Base-by-base conservation (phyloP, 2,888 invertebrate genomes). In the Charanyca ferruginea region DNA sequence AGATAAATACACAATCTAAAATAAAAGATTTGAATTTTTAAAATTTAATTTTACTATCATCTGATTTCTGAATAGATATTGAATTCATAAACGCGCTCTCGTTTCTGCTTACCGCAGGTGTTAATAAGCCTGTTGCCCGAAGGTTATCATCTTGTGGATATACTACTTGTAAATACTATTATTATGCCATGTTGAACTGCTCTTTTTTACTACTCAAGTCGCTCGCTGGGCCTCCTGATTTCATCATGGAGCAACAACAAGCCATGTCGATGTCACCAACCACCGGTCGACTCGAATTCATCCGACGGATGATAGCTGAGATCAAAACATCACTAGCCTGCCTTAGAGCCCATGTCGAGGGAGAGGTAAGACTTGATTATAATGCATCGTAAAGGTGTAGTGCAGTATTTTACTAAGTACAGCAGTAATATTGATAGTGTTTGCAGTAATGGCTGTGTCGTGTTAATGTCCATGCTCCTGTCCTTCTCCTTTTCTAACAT, bases 211-310 rank as follows among this genome's bases (percentile, higher is more conserved):
- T 73, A 45, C 32, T 71, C 22, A 52, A 90, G 87, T 73, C 83
- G 3, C 18, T 85, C 41, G 77, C 82, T 4, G 78, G 82, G 3
- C 81, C 85, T 2, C 68, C 86, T 0, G 86, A 87, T 8, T 75
- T 83, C 54, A 20, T 83, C n/a, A 16, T 77, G 7, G 88, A 87
- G 2, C 84, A 90, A 79, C 77, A 86, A 8, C 85, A 83, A 32
- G 70, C 77, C n/a, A 57, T 81, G 75, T 53, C 81, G 6, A 68
- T 88, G 66, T 84, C 90, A 72, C 95, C 85, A 66, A 94, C 86
- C 77, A 92, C 83, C 77, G 94, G 81, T 57, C 91, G 88, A 66
- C 85, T 90, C 79, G 93, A 88, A 81, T 91, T 85, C 83, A 91
- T 85, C 45, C 89, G 86, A 35, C 88, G 89, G 0, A 77, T 86